phyloP scores from a whole-genome alignment of 2,113 vertebrate genomes.

The Xiphophorus couchianus region DNA sequence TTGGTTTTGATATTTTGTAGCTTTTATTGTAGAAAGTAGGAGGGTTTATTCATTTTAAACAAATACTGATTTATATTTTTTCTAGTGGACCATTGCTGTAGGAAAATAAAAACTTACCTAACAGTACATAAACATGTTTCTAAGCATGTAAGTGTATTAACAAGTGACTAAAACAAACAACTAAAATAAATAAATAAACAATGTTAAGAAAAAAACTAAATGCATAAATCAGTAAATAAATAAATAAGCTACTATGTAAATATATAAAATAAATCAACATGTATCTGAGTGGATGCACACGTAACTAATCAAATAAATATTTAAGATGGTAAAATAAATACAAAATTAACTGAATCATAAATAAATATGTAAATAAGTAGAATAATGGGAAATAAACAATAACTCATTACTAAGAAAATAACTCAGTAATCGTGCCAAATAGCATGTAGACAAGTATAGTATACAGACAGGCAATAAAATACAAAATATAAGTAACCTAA shows the following conservation, averaged over 20 bases:
- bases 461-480: no score
- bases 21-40: neutral
- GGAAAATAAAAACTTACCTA: neutral
- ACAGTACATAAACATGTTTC: no score
- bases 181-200: neutral
- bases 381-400: neutral
- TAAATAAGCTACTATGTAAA: neutral
- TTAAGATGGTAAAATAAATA: neutral
- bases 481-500: no score
- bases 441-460: no score
- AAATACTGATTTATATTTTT: neutral
- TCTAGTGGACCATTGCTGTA: no score
- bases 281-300: neutral
- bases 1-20: neutral
- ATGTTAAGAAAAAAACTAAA: neutral
- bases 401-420: neutral
- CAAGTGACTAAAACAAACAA: neutral
- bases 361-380: neutral
- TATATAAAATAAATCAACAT: neutral
- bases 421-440: neutral
- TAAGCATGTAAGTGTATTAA: neutral
- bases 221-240: neutral
- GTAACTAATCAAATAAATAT: neutral
- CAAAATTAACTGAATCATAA: neutral
- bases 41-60: neutral